Percentiles rank a stretch among this genome's conserved stretches.
Conservation (phyloP, 2,888 invertebrate species). For the Cryptocephalus moraei region DNA sequence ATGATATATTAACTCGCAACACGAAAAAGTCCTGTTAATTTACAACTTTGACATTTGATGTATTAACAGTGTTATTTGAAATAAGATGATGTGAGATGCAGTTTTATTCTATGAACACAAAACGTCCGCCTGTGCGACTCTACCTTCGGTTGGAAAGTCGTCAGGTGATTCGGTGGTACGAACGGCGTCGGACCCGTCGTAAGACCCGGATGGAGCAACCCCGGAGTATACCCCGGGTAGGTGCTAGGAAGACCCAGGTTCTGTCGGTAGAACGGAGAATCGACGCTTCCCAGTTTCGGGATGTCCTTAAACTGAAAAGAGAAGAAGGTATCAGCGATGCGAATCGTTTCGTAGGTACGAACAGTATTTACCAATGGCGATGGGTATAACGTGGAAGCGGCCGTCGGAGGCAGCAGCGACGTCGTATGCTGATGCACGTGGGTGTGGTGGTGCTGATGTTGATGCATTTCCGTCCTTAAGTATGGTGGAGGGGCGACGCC, state of each 20-base stretch:
- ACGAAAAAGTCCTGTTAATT: no score
- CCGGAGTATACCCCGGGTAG: conserved; percentile 68
- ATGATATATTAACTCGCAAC: no score
- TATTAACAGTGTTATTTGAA: conserved; percentile 4
- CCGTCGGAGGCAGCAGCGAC: conserved; percentile 50
- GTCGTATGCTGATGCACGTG: conserved; percentile 83
- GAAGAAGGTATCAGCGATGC: neutral
- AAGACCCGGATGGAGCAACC: conserved; percentile 68
- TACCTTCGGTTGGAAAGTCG: conserved; percentile 85
- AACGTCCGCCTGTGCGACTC: neutral
- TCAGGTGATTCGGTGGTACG: conserved; percentile 77
- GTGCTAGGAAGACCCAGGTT: conserved; percentile 57
- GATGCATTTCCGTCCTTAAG: conserved; percentile 80
- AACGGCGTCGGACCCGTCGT: conserved; percentile 70
- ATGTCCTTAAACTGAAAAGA: conserved; percentile 69
- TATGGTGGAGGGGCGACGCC: conserved; percentile 43
- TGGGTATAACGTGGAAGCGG: conserved; percentile 47
- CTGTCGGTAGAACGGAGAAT: conserved; percentile 71
- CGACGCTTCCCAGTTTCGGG: conserved; percentile 69
- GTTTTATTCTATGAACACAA: no score
- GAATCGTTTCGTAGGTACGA: neutral
- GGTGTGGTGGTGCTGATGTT: conserved; percentile 88
- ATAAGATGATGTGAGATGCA: conserved; percentile 8
- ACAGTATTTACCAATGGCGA: conserved; percentile 52
- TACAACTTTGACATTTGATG: neutral